Evolutionary conservation across 2,797 vertebrate genomes (phyloP).

Genomic region (Prionace glauca): DNA sequence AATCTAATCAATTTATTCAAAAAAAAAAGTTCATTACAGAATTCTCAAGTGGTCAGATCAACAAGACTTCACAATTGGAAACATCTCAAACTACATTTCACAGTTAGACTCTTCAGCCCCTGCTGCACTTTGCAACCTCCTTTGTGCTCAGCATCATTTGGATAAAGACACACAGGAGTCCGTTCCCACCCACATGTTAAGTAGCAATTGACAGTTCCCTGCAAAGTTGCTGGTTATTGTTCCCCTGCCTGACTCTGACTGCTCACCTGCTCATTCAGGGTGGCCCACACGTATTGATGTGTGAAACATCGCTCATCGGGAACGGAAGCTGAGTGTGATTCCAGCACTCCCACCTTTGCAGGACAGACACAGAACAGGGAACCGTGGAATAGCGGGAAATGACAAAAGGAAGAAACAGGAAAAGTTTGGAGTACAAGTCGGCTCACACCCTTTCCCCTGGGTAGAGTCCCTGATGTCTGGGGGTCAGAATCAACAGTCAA

Average conservation of each 20-base stretch:
- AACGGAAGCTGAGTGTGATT: not conserved
- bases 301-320: not conserved
- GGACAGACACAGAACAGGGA: not conserved
- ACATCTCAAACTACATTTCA: not conserved
- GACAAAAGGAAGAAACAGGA: not conserved
- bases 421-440: not conserved
- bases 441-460: not conserved
- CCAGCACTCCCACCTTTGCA: not conserved
- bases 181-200: too few species aligned
- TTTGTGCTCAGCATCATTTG: not conserved
- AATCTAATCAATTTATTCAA: not conserved
- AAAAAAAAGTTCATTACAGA: not conserved
- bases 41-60: not conserved
- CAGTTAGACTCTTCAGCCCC: not conserved
- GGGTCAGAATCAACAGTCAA: not conserved
- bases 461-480: not conserved
- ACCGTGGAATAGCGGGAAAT: not conserved
- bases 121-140: not conserved
- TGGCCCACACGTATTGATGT: not conserved
- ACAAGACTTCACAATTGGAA: not conserved
- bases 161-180: too few species aligned
- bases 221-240: not conserved
- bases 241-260: not conserved
- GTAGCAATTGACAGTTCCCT: too few species aligned
- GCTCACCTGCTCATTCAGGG: too few species aligned